Evolutionary conservation across 2,888 invertebrate genomes (phyloP).

Genomic region (Amphipyra berbera): DNA sequence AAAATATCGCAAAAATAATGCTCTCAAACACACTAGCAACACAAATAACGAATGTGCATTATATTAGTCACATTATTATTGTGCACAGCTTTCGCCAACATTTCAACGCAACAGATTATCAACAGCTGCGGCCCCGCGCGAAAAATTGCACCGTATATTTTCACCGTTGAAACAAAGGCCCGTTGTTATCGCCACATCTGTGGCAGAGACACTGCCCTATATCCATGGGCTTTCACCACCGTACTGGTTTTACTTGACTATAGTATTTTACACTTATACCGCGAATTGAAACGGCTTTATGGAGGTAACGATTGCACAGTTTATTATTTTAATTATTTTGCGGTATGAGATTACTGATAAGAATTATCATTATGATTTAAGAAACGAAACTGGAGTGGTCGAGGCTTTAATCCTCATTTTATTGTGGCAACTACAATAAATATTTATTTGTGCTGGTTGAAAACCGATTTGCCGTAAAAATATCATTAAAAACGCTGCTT

Average conservation of each 20-base stretch:
- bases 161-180: conserved; percentile 61
- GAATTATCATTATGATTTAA: too few relatives aligned
- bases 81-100: conserved; percentile 12
- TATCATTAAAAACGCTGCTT: too few relatives aligned
- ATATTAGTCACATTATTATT: background rate
- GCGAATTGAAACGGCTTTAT: conserved; percentile 26
- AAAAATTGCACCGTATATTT: conserved; percentile 49
- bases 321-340: conserved; percentile 24
- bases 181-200: conserved; percentile 68
- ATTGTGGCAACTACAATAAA: too few relatives aligned
- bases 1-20: background rate
- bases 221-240: conserved; percentile 64
- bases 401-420: too few relatives aligned
- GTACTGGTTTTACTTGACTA: conserved; percentile 47
- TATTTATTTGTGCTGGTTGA: too few relatives aligned
- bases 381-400: too few relatives aligned
- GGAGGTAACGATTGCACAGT: conserved; percentile 2
- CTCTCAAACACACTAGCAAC: conserved; percentile 1
- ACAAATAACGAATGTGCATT: conserved; percentile 11
- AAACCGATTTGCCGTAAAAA: too few relatives aligned
- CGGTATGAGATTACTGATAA: too few relatives aligned
- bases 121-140: conserved; percentile 16
- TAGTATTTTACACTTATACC: conserved; percentile 34
- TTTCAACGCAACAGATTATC: conserved; percentile 19
- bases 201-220: conserved; percentile 55